Evolutionary conservation across 2,113 vertebrate species (phyloP), one percentile per base, ranked within the genome.

Genomic region (Sapayoa aenigma): DNA sequence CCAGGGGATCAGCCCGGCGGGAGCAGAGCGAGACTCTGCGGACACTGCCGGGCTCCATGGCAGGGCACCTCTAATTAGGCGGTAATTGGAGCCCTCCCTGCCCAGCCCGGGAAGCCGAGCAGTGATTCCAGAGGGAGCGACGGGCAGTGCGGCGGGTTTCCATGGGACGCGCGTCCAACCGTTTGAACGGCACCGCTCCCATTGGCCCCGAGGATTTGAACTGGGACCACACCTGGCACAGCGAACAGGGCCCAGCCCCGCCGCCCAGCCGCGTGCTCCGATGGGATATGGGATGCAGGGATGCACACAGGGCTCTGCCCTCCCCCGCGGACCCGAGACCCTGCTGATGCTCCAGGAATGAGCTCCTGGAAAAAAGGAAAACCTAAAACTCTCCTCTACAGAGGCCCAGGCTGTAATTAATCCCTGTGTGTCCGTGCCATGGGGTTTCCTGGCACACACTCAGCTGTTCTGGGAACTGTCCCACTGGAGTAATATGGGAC

Each of bases 161-260:
- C 84, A 11, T 3, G 67, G 93, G n/a, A 83, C 93, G 1, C 18
- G 62, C 59, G 47, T 78, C 89, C 79, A 96, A 96, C 94, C 31
- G 96, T 97, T 98, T 97, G 97, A 98, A 97, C 9, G 24, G 90
- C 78, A 73, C 90, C 6, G 72, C 67, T 88, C 97, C 97, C 97
- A 97, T 98, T 97, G 98, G 98, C 83, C 96, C 91, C 80, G 39
- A 35, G 17, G 63, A 47, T 84, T 94, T 77, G 96, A 96, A 96
- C 89, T 18, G 55, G 42, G n/a, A 49, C 79, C 60, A 53, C 97
- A 96, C 97, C 97, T 95, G 97, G 15, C 84, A 2, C n/a, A 76
- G 75, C 90, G 30, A 79, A 68, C 63, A 58, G 35, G 16, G 12
- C 77, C 1, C 1, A 39, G 52, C 52, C 46, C 17, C 4, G 0